Evolutionary conservation across 2,113 vertebrate genomes (phyloP).

Genomic region (Gorsachius goisagi): DNA sequence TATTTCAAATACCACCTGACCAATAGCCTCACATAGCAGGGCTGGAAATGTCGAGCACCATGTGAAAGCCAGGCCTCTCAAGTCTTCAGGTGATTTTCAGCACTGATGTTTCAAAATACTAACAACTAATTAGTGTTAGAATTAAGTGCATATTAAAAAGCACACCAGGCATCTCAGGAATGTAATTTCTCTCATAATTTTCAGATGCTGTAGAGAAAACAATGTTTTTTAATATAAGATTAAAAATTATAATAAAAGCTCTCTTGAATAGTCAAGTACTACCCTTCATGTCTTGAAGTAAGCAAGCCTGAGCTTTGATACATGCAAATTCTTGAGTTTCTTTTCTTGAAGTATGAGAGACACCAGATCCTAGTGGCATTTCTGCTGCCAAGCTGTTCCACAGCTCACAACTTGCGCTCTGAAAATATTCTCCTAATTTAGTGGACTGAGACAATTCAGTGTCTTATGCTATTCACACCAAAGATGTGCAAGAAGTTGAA

Average conservation of each 20-base stretch:
- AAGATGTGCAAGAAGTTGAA: neutral
- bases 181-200: neutral
- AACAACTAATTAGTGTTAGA: neutral
- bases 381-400: conserved; percentile 8
- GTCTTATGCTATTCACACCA: neutral
- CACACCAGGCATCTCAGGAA: neutral
- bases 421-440: conserved; percentile 12
- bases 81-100: neutral
- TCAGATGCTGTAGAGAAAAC: neutral
- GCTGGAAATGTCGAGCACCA: neutral
- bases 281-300: neutral
- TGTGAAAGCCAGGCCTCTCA: neutral
- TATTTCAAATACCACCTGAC: neutral
- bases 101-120: neutral
- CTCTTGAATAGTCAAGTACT: neutral
- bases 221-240: neutral
- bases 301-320: neutral
- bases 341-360: neutral
- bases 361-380: neutral
- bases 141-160: neutral
- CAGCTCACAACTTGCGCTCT: neutral
- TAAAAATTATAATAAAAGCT: neutral
- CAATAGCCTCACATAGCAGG: neutral
- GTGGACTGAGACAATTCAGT: neutral
- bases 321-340: neutral